A percentile compares a stretch with the other conserved stretches of the same genome.
These are phyloP conservation scores for Lutjanus campechanus DNA, from an alignment of 2,797 vertebrate genomes.

Conservation along the genomic window DNA sequence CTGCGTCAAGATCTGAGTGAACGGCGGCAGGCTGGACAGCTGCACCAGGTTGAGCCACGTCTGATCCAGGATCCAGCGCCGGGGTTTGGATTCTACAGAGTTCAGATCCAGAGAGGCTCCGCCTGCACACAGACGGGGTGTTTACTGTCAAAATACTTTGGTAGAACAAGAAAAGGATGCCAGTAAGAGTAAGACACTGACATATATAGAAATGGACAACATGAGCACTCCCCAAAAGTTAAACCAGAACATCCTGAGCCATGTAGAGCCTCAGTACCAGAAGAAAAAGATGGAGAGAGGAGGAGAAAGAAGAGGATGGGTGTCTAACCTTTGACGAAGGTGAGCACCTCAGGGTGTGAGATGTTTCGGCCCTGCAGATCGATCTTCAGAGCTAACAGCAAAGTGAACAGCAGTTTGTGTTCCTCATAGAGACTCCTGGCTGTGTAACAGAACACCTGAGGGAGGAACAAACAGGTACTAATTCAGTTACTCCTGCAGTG, in stretches of 20 bases:
- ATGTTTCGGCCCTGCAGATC: slow-evolving; percentile 88
- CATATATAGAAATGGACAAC: too few relatives aligned
- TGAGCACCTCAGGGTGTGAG: slow-evolving; percentile 87
- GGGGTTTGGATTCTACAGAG: slow-evolving; percentile 88
- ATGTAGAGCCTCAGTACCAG: too few relatives aligned
- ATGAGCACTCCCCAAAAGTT: too few relatives aligned
- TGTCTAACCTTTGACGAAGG: slow-evolving; percentile 88
- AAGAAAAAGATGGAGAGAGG: background rate
- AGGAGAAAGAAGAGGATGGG: too few relatives aligned
- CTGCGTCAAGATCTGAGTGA: slow-evolving; percentile 83
- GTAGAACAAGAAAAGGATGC: background rate
- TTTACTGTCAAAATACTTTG: background rate
- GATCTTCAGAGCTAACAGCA: slow-evolving; percentile 89
- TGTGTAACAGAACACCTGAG: slow-evolving; percentile 88
- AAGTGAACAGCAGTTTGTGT: slow-evolving; percentile 90
- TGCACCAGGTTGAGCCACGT: slow-evolving; percentile 92
- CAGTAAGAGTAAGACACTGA: too few relatives aligned
- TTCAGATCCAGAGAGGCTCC: slow-evolving; percentile 90
- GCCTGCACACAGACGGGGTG: slow-evolving; percentile 68
- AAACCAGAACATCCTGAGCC: too few relatives aligned
- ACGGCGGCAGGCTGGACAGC: slow-evolving; percentile 83
- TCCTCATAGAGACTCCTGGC: slow-evolving; percentile 88
- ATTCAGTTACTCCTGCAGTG: background rate
- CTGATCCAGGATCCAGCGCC: slow-evolving; percentile 90
- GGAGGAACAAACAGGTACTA: background rate